Conservation (phyloP, 2,797 vertebrate species). For the Sebastes melanostomus region DNA sequence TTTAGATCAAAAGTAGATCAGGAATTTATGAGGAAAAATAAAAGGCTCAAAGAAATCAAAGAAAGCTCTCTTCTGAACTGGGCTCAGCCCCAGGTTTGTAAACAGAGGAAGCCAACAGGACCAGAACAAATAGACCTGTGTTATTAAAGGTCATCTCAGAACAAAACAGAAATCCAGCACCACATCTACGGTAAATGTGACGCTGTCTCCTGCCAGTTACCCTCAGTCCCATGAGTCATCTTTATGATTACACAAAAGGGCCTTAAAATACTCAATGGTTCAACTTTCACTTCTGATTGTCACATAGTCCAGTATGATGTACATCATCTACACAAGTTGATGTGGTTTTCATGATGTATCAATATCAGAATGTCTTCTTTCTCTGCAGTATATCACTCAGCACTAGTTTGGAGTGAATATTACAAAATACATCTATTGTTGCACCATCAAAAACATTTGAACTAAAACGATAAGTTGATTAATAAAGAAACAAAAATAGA, state of each 20-base stretch:
- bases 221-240: neutral
- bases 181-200: neutral
- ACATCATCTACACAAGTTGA: neutral
- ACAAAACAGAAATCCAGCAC: constrained; percentile 17
- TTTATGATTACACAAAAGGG: too few species aligned
- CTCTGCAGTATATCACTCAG: neutral
- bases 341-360: neutral
- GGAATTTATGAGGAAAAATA: neutral
- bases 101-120: neutral
- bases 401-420: neutral
- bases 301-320: neutral
- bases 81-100: neutral
- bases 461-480: neutral
- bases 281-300: neutral
- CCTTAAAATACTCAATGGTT: neutral
- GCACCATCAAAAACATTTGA: neutral
- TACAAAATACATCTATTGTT: neutral
- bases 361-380: neutral
- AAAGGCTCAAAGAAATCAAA: neutral
- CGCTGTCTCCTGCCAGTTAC: neutral
- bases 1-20: neutral
- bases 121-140: neutral
- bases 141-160: neutral
- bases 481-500: too few species aligned
- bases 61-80: neutral